Evolutionary conservation across 2,797 vertebrate genomes (phyloP).

Genomic region (Halcyon chelicuti): DNA sequence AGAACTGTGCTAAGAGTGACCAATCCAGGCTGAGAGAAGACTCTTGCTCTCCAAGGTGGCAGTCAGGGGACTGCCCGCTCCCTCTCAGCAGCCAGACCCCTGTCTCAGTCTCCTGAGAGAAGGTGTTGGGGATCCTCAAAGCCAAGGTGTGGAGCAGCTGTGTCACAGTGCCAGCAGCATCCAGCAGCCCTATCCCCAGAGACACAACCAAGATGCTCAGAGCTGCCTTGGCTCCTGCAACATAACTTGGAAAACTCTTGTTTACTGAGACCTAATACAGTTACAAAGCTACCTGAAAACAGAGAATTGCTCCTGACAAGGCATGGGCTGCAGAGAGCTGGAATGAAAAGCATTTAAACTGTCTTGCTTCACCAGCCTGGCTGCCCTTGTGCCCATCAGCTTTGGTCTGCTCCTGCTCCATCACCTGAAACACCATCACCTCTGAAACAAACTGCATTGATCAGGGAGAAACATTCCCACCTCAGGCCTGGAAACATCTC

Average conservation of each 20-base stretch:
- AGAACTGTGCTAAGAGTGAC: background rate
- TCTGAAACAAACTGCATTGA: background rate
- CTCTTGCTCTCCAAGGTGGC: background rate
- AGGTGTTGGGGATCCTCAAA: background rate
- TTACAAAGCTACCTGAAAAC: background rate
- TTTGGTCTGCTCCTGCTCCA: background rate
- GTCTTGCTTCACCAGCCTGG: constrained; percentile 1
- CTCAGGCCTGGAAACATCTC: background rate
- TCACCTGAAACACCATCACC: background rate
- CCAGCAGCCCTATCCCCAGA: background rate
- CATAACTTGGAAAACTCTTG: background rate
- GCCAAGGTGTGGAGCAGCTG: background rate
- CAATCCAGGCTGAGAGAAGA: background rate
- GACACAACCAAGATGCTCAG: background rate
- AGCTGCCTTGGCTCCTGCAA: background rate
- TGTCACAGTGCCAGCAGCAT: background rate
- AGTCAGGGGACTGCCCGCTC: background rate
- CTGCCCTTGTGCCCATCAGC: background rate
- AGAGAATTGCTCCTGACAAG: background rate
- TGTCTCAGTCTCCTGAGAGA: background rate
- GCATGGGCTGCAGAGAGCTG: background rate
- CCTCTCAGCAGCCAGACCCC: background rate
- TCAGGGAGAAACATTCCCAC: background rate
- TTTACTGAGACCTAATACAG: background rate
- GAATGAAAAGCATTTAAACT: constrained; percentile 31